Base-by-base conservation (phyloP, 2,113 vertebrate species). In the Cheirogaleus medius region DNA sequence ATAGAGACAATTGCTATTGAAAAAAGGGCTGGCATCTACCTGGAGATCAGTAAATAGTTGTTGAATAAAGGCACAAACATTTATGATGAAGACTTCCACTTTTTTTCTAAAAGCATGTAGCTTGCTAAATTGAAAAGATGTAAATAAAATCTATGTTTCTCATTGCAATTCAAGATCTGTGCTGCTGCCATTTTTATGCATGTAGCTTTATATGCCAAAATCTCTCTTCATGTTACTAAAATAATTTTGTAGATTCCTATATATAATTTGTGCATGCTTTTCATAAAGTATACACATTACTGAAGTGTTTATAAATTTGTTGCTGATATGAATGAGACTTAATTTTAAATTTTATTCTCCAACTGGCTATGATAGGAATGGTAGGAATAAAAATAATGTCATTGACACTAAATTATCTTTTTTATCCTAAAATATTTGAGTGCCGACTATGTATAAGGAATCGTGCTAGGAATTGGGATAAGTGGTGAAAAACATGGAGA, bases 131-230 rank as follows among this genome's bases (percentile, higher is more conserved):
- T 90, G 63, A 29, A 93, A 91, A n/a, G 21, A 82, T 32, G 39
- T n/a, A 93, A 95, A 80, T 89, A 91, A 82, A 95, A 82, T 27
- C 14, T n/a, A 12, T 68, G 3, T 86, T 90, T 97, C 60, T 94
- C 44, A 88, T 66, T 93, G 21, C 23, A 93, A 23, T 95, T 86
- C 66, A 73, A 87, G 18, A 6, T 6, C 37, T 82, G 14, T 91
- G 39, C 44, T 94, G 10, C 11, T 73, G 6, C 37, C 47, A 78
- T 86, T 14, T 83, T 82, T 94, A 77, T 73, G 9, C 34, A 47
- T 47, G 8, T 5, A 69, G 15, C 8, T 83, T 91, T 83, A 34
- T 60, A 69, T 83, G 69, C 7, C 29, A 77, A 60, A 88, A 56
- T 88, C 17, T 91, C 78, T 15, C 47, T 52, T 96, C 63, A 77